These are phyloP conservation scores for Leptinotarsa texana DNA, from an alignment of 1,140 invertebrate genomes.

Conservation along the genomic window DNA sequence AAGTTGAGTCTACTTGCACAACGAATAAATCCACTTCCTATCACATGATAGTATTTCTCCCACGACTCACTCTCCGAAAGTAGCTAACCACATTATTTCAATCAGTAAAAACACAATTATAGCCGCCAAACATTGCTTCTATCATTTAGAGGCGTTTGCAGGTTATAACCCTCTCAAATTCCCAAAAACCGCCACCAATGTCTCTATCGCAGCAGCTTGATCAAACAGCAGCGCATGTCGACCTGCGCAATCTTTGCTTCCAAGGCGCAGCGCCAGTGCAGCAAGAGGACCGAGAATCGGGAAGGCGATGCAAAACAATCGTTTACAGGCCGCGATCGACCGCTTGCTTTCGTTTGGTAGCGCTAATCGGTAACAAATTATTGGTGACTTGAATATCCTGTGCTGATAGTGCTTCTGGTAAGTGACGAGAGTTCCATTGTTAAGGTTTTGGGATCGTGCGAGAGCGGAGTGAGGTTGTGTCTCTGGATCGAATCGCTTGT, in stretches of 20 bases:
- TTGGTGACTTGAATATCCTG: conserved; percentile 5
- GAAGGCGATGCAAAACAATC: conserved; percentile 23
- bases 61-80: too few relatives aligned
- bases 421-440: neutral
- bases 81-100: too few relatives aligned
- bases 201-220: neutral
- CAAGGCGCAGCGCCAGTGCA: conserved; percentile 39
- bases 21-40: too few relatives aligned
- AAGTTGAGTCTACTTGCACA: too few relatives aligned
- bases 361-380: conserved; percentile 20
- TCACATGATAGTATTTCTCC: too few relatives aligned
- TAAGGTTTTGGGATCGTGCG: neutral
- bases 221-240: neutral
- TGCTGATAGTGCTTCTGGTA: conserved; percentile 19
- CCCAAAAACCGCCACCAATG: neutral
- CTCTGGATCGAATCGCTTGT: neutral
- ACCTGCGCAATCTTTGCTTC: neutral
- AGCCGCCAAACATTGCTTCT: too few relatives aligned
- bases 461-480: neutral
- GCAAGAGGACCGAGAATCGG: conserved; percentile 21
- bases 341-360: conserved; percentile 27
- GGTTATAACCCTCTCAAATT: too few relatives aligned
- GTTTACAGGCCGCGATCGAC: conserved; percentile 18
- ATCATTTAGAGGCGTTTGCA: too few relatives aligned
- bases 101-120: too few relatives aligned